These are phyloP conservation scores for Nemoura dubitans DNA, from an alignment of 2,888 invertebrate species.

Conservation along the genomic window DNA sequence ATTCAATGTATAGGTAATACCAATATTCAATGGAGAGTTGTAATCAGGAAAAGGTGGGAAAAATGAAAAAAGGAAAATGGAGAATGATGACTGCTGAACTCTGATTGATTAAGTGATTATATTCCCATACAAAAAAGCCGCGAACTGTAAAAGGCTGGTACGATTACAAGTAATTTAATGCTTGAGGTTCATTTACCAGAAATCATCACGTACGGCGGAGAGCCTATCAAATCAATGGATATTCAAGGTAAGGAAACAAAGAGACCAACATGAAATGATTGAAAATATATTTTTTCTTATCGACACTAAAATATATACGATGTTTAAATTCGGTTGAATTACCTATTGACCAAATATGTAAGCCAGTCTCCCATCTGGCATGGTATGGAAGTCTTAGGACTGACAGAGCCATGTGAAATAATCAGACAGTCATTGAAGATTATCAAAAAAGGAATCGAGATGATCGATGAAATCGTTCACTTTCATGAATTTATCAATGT, in stretches of 20 bases:
- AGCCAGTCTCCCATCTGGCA: background rate
- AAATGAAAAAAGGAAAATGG: too few species aligned
- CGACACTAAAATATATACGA: background rate
- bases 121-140: background rate
- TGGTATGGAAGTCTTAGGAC: too few species aligned
- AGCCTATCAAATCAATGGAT: background rate
- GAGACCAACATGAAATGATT: conserved; percentile 7
- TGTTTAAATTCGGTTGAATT: background rate
- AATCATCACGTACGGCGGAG: background rate
- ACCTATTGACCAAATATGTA: background rate
- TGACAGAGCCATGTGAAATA: too few species aligned
- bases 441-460: too few species aligned
- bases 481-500: too few species aligned
- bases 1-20: background rate
- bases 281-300: background rate
- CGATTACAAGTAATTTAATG: background rate
- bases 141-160: background rate
- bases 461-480: too few species aligned
- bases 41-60: background rate
- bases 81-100: too few species aligned
- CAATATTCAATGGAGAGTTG: background rate
- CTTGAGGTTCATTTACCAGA: background rate
- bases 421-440: too few species aligned
- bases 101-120: background rate
- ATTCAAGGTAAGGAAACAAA: background rate